Evolutionary conservation across 2,797 vertebrate genomes (phyloP).

Genomic region (Cygnus olor): DNA sequence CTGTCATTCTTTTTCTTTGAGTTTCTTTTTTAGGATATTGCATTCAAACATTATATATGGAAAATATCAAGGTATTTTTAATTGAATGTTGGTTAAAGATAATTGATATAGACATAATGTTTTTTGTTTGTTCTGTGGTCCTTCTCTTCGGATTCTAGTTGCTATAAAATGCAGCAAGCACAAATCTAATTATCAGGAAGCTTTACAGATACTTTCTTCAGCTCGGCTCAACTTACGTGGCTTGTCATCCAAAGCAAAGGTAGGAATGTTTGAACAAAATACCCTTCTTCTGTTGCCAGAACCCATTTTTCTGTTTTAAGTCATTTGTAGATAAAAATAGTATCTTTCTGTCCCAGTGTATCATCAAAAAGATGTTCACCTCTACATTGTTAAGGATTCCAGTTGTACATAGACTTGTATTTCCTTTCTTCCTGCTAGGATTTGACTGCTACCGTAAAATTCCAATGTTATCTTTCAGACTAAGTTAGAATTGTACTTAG

Average conservation of each 20-base stretch:
- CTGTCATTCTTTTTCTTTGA: background rate
- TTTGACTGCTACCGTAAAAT: background rate
- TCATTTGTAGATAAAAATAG: background rate
- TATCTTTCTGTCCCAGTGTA: background rate
- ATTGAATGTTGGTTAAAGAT: background rate
- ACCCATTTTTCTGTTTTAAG: background rate
- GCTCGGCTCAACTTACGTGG: conserved; percentile 90
- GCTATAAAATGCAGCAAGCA: conserved; percentile 86
- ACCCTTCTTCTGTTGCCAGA: conserved; percentile 14
- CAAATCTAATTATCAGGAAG: conserved; percentile 84
- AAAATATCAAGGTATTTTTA: background rate
- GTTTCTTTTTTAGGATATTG: background rate
- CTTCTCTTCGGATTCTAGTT: conserved; percentile 79
- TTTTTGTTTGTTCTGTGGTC: background rate
- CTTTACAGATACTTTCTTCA: conserved; percentile 89
- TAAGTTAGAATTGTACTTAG: background rate
- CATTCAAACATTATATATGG: background rate
- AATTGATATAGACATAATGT: background rate
- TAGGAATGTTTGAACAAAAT: conserved; percentile 59
- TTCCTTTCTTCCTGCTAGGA: background rate
- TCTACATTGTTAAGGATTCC: background rate
- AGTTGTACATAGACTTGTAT: background rate
- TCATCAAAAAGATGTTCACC: background rate
- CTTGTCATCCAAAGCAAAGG: conserved; percentile 91
- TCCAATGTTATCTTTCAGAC: background rate